Percentiles rank a stretch among this genome's conserved stretches.
phyloP scores from a whole-genome alignment of 2,113 vertebrate genomes.

The Equus przewalskii region DNA sequence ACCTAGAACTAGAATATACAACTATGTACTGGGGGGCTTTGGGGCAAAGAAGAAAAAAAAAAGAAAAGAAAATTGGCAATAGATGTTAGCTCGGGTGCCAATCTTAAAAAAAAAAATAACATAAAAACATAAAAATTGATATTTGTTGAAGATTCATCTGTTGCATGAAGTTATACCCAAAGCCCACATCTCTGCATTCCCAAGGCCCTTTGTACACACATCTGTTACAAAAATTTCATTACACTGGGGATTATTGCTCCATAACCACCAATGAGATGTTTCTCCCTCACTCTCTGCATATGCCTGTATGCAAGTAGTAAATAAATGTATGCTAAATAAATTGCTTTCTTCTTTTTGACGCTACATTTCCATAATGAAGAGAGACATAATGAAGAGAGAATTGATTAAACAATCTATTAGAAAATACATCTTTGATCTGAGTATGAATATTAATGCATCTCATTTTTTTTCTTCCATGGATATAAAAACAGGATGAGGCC shows the following conservation, averaged over 20 bases:
- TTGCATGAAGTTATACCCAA: background rate
- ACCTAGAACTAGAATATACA: too few relatives aligned
- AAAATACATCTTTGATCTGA: constrained; percentile 7
- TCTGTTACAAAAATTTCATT: background rate
- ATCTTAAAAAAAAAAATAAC: too few relatives aligned
- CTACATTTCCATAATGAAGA: background rate
- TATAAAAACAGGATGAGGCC: constrained; percentile 1
- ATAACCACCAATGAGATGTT: too few relatives aligned
- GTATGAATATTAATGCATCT: background rate
- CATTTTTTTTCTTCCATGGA: background rate
- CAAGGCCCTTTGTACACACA: background rate
- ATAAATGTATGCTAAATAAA: background rate
- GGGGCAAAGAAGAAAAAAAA: too few relatives aligned
- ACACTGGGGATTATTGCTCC: background rate
- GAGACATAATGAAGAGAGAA: background rate
- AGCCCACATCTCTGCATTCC: background rate
- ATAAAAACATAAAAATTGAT: background rate
- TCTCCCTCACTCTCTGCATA: background rate
- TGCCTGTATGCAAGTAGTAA: background rate
- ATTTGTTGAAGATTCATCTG: background rate
- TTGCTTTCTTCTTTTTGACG: background rate
- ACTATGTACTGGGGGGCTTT: too few relatives aligned
- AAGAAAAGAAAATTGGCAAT: too few relatives aligned
- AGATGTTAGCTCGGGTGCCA: too few relatives aligned
- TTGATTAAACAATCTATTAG: background rate